These are phyloP conservation scores for Philantomba maxwellii DNA, from an alignment of 2,113 vertebrate genomes.

Conservation along the genomic window DNA sequence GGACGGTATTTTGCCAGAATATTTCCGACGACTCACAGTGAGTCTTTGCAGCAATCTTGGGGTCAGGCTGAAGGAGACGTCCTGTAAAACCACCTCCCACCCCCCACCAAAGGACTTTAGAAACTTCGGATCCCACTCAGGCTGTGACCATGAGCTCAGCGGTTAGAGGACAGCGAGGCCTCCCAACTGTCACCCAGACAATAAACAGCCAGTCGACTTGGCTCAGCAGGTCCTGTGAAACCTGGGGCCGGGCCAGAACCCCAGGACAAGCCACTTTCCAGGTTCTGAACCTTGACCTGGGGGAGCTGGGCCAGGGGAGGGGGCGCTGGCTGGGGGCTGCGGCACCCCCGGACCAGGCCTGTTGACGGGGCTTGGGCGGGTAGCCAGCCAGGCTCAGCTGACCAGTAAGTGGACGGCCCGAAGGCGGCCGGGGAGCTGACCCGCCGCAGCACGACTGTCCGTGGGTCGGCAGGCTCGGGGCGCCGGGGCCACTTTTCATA, in stretches of 20 bases:
- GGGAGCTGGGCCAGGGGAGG: background rate
- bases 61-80: background rate
- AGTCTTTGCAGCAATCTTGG: background rate
- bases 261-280: background rate
- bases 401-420: background rate
- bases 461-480: background rate
- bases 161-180: background rate
- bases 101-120: constrained; percentile 14
- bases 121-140: constrained; percentile 48
- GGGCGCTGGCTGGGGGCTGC: background rate
- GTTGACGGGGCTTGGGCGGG: background rate
- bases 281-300: background rate
- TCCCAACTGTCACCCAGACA: constrained; percentile 59
- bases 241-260: constrained; percentile 24
- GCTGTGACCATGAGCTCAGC: constrained; percentile 19
- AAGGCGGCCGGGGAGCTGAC: background rate
- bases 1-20: background rate
- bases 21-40: background rate
- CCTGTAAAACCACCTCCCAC: background rate
- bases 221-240: constrained; percentile 21
- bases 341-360: background rate
- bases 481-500: background rate
- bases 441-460: background rate
- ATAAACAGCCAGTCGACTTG: constrained; percentile 58
- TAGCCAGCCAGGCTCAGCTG: constrained; percentile 20